These are phyloP conservation scores for Ceyx margarethae DNA, from an alignment of 2,113 vertebrate species.

Conservation along the genomic window DNA sequence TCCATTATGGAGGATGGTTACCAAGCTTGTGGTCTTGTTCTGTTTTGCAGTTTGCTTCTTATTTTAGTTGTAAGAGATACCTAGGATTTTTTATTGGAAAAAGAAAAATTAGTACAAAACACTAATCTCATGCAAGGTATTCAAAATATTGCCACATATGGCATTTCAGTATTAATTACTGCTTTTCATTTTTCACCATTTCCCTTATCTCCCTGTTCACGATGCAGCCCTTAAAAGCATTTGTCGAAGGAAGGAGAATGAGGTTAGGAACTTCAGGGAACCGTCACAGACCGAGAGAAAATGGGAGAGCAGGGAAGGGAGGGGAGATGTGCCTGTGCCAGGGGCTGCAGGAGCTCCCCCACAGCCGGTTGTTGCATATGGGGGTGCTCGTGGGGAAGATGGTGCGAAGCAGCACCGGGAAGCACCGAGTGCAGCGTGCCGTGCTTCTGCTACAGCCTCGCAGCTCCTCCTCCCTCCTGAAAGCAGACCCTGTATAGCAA, in stretches of 20 bases:
- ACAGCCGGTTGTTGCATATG: fast-evolving
- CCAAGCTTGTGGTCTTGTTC: slow-evolving; percentile 22
- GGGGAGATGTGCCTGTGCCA: fast-evolving
- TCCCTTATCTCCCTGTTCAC: slow-evolving; percentile 32
- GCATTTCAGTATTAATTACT: slow-evolving; percentile 66
- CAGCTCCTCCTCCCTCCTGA: neutral
- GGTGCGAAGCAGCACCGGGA: neutral
- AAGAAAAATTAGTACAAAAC: slow-evolving; percentile 53
- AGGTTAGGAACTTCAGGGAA: neutral
- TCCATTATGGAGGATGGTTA: slow-evolving; percentile 32
- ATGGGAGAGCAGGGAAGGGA: neutral
- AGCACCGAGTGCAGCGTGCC: fast-evolving
- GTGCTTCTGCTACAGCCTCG: neutral
- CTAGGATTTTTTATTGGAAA: slow-evolving; percentile 19
- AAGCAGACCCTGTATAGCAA: fast-evolving
- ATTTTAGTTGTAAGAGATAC: slow-evolving; percentile 55
- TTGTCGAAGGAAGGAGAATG: neutral
- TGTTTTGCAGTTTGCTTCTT: slow-evolving; percentile 11
- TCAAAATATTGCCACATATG: slow-evolving; percentile 30
- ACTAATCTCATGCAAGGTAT: slow-evolving; percentile 55
- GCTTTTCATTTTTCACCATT: slow-evolving; percentile 61
- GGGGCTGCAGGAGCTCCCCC: neutral
- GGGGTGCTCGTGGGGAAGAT: neutral
- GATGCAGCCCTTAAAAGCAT: slow-evolving; percentile 7
- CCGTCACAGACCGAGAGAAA: neutral